phyloP scores from a whole-genome alignment of 2,797 vertebrate genomes.

The Ctenosaura bakeri region DNA sequence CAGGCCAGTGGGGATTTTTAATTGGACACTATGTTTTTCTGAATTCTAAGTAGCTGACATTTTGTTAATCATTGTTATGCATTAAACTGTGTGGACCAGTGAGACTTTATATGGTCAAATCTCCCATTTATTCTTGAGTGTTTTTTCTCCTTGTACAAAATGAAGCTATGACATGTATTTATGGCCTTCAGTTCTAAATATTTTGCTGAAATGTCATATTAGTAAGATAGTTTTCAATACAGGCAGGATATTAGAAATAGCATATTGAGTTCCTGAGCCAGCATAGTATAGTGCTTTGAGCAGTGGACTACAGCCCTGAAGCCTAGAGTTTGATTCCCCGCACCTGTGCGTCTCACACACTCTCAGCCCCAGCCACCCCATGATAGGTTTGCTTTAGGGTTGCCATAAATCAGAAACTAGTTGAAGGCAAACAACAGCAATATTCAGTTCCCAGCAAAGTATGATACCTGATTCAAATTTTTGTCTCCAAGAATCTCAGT shows the following conservation, averaged over 20 bases:
- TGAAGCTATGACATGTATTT: background rate
- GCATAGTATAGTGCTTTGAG: too few species aligned
- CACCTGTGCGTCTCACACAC: too few species aligned
- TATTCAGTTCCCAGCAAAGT: background rate
- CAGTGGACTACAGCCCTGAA: too few species aligned
- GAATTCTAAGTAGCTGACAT: constrained; percentile 36
- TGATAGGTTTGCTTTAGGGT: too few species aligned
- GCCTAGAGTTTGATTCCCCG: too few species aligned
- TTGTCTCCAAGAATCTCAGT: background rate
- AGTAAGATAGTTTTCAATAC: background rate
- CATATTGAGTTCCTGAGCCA: background rate
- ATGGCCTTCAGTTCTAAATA: background rate
- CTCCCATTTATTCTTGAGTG: constrained; percentile 5
- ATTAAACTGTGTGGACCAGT: background rate
- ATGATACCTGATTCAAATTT: background rate
- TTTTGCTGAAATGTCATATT: background rate
- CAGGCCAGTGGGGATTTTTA: constrained; percentile 8
- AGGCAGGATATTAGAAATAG: background rate
- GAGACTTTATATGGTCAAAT: background rate
- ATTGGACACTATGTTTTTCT: constrained; percentile 17
- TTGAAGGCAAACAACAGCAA: too few species aligned
- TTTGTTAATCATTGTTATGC: constrained; percentile 37
- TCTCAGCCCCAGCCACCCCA: too few species aligned
- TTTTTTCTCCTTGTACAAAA: background rate
- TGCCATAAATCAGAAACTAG: too few species aligned